These are phyloP conservation scores for Sinella curviseta DNA, from an alignment of 1,140 invertebrate species.

Conservation along the genomic window DNA sequence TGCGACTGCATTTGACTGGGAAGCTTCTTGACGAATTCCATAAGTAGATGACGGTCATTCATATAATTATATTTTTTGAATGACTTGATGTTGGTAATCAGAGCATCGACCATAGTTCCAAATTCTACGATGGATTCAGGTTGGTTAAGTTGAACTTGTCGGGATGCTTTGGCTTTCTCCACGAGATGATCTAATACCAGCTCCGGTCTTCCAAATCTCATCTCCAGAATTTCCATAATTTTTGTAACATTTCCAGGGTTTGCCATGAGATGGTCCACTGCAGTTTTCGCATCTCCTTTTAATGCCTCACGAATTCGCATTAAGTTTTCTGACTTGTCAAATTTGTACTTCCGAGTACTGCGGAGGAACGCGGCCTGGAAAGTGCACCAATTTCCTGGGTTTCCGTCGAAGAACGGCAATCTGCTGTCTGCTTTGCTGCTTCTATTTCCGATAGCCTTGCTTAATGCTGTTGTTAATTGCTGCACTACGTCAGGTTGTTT, in stretches of 20 bases:
- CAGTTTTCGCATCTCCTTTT: neutral
- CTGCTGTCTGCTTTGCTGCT: neutral
- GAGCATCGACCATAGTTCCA: neutral
- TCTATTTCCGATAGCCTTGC: too few relatives aligned
- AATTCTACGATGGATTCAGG: neutral
- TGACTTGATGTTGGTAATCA: neutral
- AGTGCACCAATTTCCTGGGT: neutral
- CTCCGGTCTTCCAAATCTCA: neutral
- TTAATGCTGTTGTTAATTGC: neutral
- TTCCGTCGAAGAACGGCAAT: neutral
- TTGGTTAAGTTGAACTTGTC: neutral
- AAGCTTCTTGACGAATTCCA: neutral
- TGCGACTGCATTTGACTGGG: neutral
- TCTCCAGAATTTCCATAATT: slow-evolving; percentile 4
- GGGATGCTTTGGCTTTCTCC: neutral
- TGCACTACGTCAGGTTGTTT: neutral
- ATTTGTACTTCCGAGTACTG: neutral
- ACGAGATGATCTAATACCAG: neutral
- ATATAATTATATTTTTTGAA: neutral
- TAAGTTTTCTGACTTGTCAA: neutral
- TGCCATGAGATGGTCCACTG: neutral
- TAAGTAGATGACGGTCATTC: neutral
- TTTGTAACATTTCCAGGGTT: neutral
- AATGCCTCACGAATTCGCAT: neutral
- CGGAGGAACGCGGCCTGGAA: neutral